Percentiles rank a stretch among this genome's conserved stretches.
Conservation (phyloP, 1,140 invertebrate species). For the Druon quercuslanigerum region DNA sequence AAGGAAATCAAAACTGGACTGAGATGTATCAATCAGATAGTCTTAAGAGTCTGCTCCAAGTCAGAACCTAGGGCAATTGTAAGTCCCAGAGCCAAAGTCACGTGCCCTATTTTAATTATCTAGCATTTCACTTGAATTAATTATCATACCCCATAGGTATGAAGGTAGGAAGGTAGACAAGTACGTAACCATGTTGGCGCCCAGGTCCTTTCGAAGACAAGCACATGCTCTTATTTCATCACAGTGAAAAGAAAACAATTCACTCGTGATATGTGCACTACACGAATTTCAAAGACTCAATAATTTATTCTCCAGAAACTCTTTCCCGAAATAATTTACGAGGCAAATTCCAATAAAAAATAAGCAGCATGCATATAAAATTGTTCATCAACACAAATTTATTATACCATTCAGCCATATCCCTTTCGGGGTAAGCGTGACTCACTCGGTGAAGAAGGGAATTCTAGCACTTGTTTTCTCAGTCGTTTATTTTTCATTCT, state of each 20-base stretch:
- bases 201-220: conserved; percentile 27
- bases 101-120: conserved; percentile 22
- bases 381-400: too few relatives aligned
- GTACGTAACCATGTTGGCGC: not conserved
- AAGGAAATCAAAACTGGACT: conserved; percentile 22
- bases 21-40: conserved; percentile 27
- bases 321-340: not conserved
- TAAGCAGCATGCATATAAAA: too few relatives aligned
- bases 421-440: too few relatives aligned
- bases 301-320: conserved; percentile 1
- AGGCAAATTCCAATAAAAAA: not conserved
- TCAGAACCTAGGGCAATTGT: conserved; percentile 9
- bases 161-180: not conserved
- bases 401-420: too few relatives aligned
- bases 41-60: not conserved
- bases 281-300: conserved; percentile 29
- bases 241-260: conserved; percentile 6
- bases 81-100: conserved; percentile 15
- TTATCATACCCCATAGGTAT: conserved; percentile 16
- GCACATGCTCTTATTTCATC: conserved; percentile 21
- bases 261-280: conserved; percentile 39
- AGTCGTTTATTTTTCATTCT: too few relatives aligned
- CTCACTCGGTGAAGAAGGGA: too few relatives aligned
- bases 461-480: too few relatives aligned
- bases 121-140: conserved; percentile 25